Evolutionary conservation across 2,888 invertebrate genomes (phyloP).

Genomic region (Crocallis elinguaria): DNA sequence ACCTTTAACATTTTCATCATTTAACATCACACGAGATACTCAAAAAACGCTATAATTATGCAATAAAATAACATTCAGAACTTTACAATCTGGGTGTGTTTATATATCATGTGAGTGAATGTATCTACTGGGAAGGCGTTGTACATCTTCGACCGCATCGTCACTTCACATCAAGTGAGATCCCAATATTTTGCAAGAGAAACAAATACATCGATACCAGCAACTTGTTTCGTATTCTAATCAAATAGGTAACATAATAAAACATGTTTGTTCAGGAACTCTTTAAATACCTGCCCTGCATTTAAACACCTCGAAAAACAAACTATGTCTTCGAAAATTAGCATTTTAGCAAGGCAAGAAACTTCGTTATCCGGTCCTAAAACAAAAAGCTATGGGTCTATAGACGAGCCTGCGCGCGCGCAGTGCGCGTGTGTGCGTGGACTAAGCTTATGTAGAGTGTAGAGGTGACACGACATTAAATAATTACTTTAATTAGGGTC

Average conservation of each 20-base stretch:
- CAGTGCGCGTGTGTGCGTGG: slow-evolving; percentile 42
- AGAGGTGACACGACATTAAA: slow-evolving; percentile 39
- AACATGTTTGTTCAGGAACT: slow-evolving; percentile 30
- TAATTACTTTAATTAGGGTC: slow-evolving; percentile 8
- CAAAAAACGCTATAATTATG: too few relatives aligned
- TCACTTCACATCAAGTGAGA: too few relatives aligned
- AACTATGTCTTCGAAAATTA: slow-evolving; percentile 37
- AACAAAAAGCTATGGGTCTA: slow-evolving; percentile 57
- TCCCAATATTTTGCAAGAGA: too few relatives aligned
- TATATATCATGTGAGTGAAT: too few relatives aligned
- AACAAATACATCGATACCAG: too few relatives aligned
- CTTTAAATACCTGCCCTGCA: slow-evolving; percentile 14
- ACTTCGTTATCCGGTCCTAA: slow-evolving; percentile 56
- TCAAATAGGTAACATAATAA: neutral
- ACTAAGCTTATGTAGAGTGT: slow-evolving; percentile 11
- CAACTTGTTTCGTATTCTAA: too few relatives aligned
- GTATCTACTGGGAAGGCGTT: too few relatives aligned
- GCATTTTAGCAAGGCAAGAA: slow-evolving; percentile 52
- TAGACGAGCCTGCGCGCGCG: slow-evolving; percentile 58
- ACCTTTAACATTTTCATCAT: too few relatives aligned
- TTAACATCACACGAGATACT: too few relatives aligned
- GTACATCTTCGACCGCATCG: too few relatives aligned
- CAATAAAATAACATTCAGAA: too few relatives aligned
- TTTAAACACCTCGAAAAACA: slow-evolving; percentile 24
- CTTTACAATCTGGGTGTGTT: too few relatives aligned